Conservation (phyloP, 1,140 invertebrate genomes). For the Drosophila pachea region DNA sequence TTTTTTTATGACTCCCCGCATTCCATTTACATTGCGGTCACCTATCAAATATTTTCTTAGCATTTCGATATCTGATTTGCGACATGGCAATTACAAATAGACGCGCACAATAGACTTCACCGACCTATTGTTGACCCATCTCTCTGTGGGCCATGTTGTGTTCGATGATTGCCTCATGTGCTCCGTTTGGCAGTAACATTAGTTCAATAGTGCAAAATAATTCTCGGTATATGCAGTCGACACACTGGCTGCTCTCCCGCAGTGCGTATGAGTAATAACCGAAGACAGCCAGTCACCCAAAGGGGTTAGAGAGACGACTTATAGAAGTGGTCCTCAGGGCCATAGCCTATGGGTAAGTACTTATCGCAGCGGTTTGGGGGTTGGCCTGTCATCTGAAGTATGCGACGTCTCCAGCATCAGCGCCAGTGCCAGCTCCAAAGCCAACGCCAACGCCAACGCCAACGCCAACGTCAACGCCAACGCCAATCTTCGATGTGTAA, state of each 20-base stretch:
- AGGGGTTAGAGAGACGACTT: neutral
- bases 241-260: conserved; percentile 53
- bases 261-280: conserved; percentile 72
- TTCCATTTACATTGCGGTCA: conserved; percentile 22
- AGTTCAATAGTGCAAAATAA: conserved; percentile 36
- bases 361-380: neutral
- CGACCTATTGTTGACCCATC: conserved; percentile 20
- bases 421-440: too few species aligned
- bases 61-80: conserved; percentile 33
- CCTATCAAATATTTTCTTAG: conserved; percentile 34
- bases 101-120: conserved; percentile 46
- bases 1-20: too few species aligned
- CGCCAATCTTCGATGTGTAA: too few species aligned
- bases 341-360: too few species aligned
- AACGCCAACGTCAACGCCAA: too few species aligned
- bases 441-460: conserved; percentile 46
- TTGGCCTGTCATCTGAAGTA: conserved; percentile 56
- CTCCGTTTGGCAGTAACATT: conserved; percentile 40
- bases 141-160: conserved; percentile 33
- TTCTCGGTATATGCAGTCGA: conserved; percentile 44
- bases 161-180: conserved; percentile 64
- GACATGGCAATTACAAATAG: conserved; percentile 44
- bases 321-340: too few species aligned
- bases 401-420: conserved; percentile 41
- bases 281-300: conserved; percentile 36